phyloP scores from a whole-genome alignment of 2,888 invertebrate genomes.

The Dryobotodes eremita region DNA sequence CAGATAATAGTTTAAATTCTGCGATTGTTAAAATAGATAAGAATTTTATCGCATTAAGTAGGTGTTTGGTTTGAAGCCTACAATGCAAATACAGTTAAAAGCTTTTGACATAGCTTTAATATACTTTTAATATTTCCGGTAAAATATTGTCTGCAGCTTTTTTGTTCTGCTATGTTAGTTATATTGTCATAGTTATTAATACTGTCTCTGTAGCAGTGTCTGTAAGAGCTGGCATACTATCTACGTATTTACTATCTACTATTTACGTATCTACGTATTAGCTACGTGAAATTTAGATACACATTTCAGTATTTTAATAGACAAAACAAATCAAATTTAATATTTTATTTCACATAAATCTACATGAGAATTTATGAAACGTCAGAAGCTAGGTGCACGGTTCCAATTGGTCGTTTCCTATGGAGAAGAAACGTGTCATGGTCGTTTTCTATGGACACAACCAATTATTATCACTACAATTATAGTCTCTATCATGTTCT shows the following conservation, averaged over 20 bases:
- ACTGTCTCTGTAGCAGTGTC: neutral
- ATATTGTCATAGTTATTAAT: neutral
- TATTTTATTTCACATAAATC: too few species aligned
- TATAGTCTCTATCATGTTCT: neutral
- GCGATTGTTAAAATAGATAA: neutral
- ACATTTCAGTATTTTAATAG: neutral
- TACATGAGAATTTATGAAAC: too few species aligned
- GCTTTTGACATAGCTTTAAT: neutral
- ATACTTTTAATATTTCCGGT: too few species aligned
- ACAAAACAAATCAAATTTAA: too few species aligned
- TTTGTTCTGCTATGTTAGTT: neutral
- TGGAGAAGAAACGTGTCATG: too few species aligned
- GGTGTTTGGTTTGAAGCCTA: neutral
- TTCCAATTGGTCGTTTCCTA: too few species aligned
- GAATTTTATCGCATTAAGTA: neutral
- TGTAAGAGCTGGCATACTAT: too few species aligned
- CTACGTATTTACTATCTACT: too few species aligned
- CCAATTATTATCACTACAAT: neutral
- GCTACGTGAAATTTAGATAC: neutral
- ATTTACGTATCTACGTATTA: neutral
- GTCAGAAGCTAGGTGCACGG: too few species aligned
- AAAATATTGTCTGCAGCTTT: too few species aligned
- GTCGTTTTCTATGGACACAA: neutral
- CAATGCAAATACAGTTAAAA: neutral
- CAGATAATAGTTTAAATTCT: neutral